These are phyloP conservation scores for Drosophila putrida DNA, from an alignment of 2,888 invertebrate species.

Conservation along the genomic window DNA sequence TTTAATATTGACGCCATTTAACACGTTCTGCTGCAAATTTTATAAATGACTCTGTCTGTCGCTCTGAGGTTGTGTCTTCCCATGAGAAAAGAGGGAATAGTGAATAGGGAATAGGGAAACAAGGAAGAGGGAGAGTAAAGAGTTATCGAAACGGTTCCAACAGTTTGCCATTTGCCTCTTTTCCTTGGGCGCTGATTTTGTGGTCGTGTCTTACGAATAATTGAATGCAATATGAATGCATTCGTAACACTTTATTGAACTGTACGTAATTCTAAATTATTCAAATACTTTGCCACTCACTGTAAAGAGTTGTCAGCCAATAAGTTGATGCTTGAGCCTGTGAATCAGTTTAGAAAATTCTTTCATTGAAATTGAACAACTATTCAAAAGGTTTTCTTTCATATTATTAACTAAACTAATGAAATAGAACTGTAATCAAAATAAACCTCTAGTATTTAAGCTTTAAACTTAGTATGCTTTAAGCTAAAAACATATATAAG, in stretches of 20 bases:
- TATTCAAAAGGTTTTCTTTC: too few species aligned
- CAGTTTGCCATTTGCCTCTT: too few species aligned
- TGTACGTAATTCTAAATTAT: constrained; percentile 8
- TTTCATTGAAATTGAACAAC: too few species aligned
- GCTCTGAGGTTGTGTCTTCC: constrained; percentile 18
- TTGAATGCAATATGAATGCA: constrained; percentile 55
- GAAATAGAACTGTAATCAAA: too few species aligned
- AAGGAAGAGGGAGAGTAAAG: too few species aligned
- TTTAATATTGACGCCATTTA: constrained; percentile 81
- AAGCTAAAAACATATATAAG: neutral
- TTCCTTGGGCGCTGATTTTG: constrained; percentile 37
- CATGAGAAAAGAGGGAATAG: neutral
- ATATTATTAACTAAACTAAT: too few species aligned
- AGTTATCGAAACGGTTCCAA: too few species aligned
- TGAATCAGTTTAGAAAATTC: neutral
- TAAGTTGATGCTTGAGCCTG: neutral
- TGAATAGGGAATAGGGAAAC: too few species aligned
- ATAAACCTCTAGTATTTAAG: too few species aligned
- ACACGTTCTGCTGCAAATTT: constrained; percentile 77
- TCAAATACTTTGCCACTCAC: constrained; percentile 14
- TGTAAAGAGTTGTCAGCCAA: neutral
- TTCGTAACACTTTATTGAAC: constrained; percentile 24
- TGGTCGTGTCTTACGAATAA: constrained; percentile 41
- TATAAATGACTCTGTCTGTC: constrained; percentile 79
- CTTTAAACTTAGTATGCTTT: neutral